Base-by-base conservation (phyloP, 2,113 vertebrate genomes). In the Laticauda laticaudata region DNA sequence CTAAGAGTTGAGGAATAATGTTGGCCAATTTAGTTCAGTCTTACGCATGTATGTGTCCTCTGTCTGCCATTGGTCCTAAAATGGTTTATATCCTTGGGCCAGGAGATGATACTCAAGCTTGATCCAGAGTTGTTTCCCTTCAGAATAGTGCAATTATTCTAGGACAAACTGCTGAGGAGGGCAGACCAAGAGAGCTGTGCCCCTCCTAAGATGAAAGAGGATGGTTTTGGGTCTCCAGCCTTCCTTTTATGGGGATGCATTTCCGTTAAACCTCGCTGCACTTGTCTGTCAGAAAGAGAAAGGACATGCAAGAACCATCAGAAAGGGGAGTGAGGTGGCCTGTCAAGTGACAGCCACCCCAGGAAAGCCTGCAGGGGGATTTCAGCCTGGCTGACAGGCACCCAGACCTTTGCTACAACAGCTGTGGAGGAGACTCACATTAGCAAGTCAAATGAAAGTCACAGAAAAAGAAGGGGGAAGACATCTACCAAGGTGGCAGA, bases 291-390 rank as follows among this genome's bases (percentile, higher is more conserved):
- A 89, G 29, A n/a, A 91, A 59, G 92, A 91, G 85, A 53, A 90
- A 90, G 92, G 92, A 93, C 92, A 92, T 2, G 69, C 92, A 51
- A 43, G 26, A 90, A 55, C 92, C 92, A 90, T 55, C 8, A 10
- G 88, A 86, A 93, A 90, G 75, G 92, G 81, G 92, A 93, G 75
- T 26, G 45, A 93, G 88, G 43, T 90, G 88, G 75, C 90, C 55
- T 34, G 92, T 48, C 86, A 90, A 93, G 69, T 93, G 92, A 93
- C 92, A 93, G 92, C 55, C 45, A 90, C 92, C 88, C 88, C 92
- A 86, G 88, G 88, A 93, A 93, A 53, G 92, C 88, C 92, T 90
- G 92, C 88, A 15, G 92, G 18, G 88, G 92, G 92, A 90, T 93
- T 86, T 93, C 92, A 90, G 88, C 43, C 88, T 26, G 88, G 88